Conservation (phyloP, 2,888 invertebrate species). For the Baccha elongata region DNA sequence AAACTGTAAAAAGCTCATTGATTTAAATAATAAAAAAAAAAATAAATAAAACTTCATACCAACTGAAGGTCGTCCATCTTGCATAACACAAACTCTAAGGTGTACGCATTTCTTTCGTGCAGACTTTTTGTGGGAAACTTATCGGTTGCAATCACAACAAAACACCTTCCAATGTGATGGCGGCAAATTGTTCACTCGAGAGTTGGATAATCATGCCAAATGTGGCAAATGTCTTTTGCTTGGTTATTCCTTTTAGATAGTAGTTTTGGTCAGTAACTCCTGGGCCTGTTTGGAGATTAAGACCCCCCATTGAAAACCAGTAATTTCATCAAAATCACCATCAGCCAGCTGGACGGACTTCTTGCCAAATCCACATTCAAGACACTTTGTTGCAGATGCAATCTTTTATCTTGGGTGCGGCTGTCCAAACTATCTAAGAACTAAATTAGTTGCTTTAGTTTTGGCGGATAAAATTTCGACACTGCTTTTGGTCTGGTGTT, state of each 20-base stretch:
- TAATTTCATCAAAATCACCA: background rate
- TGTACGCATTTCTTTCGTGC: slow-evolving; percentile 14
- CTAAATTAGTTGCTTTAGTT: background rate
- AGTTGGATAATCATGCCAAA: slow-evolving; percentile 57
- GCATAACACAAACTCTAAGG: slow-evolving; percentile 9
- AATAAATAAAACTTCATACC: no score
- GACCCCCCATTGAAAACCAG: background rate
- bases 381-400: background rate
- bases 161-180: slow-evolving; percentile 16
- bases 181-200: slow-evolving; percentile 42
- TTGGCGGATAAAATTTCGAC: background rate
- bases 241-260: slow-evolving; percentile 43
- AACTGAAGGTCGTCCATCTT: slow-evolving; percentile 26
- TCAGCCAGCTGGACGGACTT: slow-evolving; percentile 21
- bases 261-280: background rate
- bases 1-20: background rate
- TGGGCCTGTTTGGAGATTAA: background rate
- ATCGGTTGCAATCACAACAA: background rate
- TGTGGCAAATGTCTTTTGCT: slow-evolving; percentile 30
- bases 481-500: background rate
- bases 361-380: slow-evolving; percentile 21
- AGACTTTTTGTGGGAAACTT: slow-evolving; percentile 20
- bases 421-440: background rate
- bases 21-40: slow-evolving; percentile 1
- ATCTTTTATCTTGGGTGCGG: background rate